These are phyloP conservation scores for Psilopsiagon aurifrons DNA, from an alignment of 2,113 vertebrate genomes.

Conservation along the genomic window DNA sequence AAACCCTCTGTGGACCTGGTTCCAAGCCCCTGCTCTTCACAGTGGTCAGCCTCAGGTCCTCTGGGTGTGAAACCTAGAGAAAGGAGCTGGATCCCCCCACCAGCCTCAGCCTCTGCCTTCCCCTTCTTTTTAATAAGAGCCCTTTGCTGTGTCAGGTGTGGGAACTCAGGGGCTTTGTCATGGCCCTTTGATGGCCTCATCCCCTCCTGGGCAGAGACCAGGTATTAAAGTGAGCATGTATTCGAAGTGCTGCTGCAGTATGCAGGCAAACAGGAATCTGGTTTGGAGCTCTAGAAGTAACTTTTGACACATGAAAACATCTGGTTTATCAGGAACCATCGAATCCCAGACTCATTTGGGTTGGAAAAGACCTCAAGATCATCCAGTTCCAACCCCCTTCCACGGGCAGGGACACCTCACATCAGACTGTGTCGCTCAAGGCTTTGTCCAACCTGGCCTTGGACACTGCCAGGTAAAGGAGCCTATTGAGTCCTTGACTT, in stretches of 20 bases:
- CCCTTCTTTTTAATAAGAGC: background rate
- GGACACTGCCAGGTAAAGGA: background rate
- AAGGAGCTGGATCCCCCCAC: background rate
- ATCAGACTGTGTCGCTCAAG: background rate
- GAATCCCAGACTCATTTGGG: background rate
- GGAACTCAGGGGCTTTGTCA: background rate
- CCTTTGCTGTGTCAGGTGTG: no score
- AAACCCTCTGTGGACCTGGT: background rate
- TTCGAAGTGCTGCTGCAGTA: background rate
- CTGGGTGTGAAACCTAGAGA: background rate
- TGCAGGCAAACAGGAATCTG: background rate
- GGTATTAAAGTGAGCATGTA: background rate
- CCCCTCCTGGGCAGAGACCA: background rate
- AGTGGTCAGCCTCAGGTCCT: background rate
- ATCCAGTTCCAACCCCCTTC: background rate
- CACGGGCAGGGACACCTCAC: background rate
- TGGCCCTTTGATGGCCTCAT: background rate
- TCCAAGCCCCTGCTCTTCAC: background rate
- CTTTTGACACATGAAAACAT: background rate
- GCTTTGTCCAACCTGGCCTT: background rate
- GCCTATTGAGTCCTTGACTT: background rate
- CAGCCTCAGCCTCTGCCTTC: background rate
- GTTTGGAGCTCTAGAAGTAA: background rate
- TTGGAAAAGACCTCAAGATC: background rate
- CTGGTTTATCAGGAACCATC: background rate